A percentile compares a stretch with the other conserved stretches of the same genome.
phyloP scores from a whole-genome alignment of 2,113 vertebrate genomes.

The Stictonetta naevosa region DNA sequence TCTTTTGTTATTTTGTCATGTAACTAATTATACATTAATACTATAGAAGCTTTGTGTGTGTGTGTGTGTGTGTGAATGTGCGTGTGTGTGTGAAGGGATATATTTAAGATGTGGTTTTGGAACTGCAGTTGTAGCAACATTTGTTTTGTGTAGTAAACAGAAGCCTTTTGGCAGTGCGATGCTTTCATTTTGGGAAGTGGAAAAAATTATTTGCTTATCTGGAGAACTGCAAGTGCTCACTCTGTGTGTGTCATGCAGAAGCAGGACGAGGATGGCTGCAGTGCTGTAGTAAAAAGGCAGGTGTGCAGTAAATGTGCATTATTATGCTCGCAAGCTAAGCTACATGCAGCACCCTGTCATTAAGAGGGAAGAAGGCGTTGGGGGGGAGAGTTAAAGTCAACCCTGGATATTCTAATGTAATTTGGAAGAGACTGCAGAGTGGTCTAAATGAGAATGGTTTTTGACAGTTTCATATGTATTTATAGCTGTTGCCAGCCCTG shows the following conservation, averaged over 20 bases:
- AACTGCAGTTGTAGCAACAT: constrained; percentile 76
- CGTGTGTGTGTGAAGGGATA: constrained; percentile 46
- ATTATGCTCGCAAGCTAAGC: constrained; percentile 1
- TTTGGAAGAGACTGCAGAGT: constrained; percentile 67
- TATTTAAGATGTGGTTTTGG: constrained; percentile 74
- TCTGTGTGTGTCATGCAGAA: constrained; percentile 46
- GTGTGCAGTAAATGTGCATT: constrained; percentile 5
- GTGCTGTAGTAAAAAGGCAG: not conserved
- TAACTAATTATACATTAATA: constrained; percentile 74
- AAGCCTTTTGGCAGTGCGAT: constrained; percentile 74
- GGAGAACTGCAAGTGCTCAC: constrained; percentile 56
- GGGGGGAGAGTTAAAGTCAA: constrained; percentile 16
- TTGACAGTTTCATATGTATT: constrained; percentile 85
- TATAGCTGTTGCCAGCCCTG: constrained; percentile 79
- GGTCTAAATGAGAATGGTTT: constrained; percentile 84
- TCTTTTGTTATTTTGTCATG: constrained; percentile 42
- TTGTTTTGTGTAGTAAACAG: constrained; percentile 78
- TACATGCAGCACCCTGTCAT: not conserved
- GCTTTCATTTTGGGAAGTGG: constrained; percentile 73
- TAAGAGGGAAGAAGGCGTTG: not conserved
- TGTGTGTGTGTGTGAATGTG: no score
- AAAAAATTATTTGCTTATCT: constrained; percentile 78
- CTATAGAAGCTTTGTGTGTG: not conserved
- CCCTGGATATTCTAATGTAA: constrained; percentile 57
- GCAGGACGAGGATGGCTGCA: constrained; percentile 23